Evolutionary conservation across 2,797 vertebrate genomes (phyloP).

Genomic region (Leptodactylus fallax): DNA sequence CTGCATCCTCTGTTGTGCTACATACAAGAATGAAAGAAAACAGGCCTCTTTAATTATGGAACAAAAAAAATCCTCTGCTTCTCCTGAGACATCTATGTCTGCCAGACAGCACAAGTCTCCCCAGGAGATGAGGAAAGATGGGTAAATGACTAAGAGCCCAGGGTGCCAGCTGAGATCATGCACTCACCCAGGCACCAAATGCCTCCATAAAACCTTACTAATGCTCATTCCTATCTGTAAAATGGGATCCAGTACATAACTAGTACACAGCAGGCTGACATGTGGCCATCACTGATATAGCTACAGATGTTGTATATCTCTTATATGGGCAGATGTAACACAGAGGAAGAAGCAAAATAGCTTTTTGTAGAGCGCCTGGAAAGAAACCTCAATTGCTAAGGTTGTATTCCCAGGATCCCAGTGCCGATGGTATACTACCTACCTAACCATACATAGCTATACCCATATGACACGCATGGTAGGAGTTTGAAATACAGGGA

Average conservation of each 20-base stretch:
- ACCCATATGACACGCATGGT: too few species aligned
- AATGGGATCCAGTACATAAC: background rate
- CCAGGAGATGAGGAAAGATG: slow-evolving; percentile 22
- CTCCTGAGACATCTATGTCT: slow-evolving; percentile 51
- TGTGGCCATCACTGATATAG: background rate
- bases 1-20: background rate
- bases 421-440: too few species aligned
- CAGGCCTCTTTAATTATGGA: slow-evolving; percentile 60
- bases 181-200: slow-evolving; percentile 38
- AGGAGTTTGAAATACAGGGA: too few species aligned
- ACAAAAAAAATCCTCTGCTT: slow-evolving; percentile 33
- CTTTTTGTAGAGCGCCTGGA: too few species aligned
- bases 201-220: slow-evolving; percentile 24
- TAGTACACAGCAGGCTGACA: background rate
- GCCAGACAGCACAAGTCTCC: slow-evolving; percentile 52
- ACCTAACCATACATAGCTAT: too few species aligned
- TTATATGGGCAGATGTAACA: too few species aligned
- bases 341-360: too few species aligned
- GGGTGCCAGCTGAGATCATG: slow-evolving; percentile 57
- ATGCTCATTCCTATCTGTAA: background rate
- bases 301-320: background rate
- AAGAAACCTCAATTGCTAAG: too few species aligned
- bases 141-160: slow-evolving; percentile 25
- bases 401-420: too few species aligned
- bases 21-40: slow-evolving; percentile 51